Evolutionary conservation across 2,113 vertebrate species (phyloP).

Genomic region (Bubo blakistoni): DNA sequence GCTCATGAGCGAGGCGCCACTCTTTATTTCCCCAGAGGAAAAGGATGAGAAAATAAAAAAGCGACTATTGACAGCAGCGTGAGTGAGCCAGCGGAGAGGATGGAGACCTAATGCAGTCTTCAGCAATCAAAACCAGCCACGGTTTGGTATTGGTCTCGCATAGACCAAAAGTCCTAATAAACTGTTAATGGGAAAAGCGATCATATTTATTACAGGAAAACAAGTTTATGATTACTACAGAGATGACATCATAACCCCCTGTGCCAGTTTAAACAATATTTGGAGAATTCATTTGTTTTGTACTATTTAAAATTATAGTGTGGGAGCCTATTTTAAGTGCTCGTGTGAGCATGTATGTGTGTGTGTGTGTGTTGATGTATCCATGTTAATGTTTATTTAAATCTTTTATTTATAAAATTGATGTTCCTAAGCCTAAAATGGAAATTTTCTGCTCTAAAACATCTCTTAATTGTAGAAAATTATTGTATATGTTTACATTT

Average conservation of each 20-base stretch:
- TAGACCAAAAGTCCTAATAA: background rate
- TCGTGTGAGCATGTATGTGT: background rate
- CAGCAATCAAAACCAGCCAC: constrained; percentile 10
- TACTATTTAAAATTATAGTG: constrained; percentile 59
- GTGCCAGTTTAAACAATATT: constrained; percentile 70
- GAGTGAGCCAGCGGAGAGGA: background rate
- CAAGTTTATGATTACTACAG: constrained; percentile 54
- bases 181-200: constrained; percentile 50
- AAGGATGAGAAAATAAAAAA: background rate
- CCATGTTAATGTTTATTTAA: constrained; percentile 50
- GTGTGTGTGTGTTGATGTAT: background rate
- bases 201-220: constrained; percentile 61
- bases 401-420: constrained; percentile 62
- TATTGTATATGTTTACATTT: background rate
- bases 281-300: constrained; percentile 64
- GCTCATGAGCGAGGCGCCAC: background rate
- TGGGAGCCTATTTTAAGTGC: constrained; percentile 57
- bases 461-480: constrained; percentile 9
- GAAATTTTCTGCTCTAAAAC: constrained; percentile 45
- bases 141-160: background rate
- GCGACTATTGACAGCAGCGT: background rate
- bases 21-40: background rate
- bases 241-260: constrained; percentile 39
- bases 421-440: constrained; percentile 58
- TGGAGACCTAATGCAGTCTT: background rate